These are phyloP conservation scores for Helarctos malayanus DNA, from an alignment of 2,797 vertebrate species.

Conservation along the genomic window DNA sequence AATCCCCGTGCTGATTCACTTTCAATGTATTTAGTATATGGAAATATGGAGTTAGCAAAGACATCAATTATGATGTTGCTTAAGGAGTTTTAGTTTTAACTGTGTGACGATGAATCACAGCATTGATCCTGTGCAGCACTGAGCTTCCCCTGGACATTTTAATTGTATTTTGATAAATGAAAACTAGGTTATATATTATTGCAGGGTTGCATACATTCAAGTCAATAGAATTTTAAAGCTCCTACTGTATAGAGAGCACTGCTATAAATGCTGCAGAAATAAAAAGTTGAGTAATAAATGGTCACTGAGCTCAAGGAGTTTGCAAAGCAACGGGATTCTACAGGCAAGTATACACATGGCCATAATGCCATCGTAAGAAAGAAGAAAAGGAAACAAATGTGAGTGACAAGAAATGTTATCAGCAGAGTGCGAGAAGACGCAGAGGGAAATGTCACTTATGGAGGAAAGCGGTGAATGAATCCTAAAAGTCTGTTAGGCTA, in stretches of 20 bases:
- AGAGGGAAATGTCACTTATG: not conserved
- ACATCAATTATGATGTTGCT: not conserved
- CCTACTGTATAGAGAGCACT: not conserved
- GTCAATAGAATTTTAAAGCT: not conserved
- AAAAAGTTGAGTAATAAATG: not conserved
- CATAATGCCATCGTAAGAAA: not conserved
- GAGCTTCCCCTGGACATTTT: not conserved
- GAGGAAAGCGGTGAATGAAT: not conserved
- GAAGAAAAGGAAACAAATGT: not conserved
- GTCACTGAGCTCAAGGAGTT: not conserved
- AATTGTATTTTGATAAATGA: not conserved
- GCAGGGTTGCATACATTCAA: not conserved
- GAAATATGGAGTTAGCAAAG: not conserved
- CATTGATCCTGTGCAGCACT: not conserved
- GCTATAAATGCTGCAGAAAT: not conserved
- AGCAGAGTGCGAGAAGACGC: not conserved
- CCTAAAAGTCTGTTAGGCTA: not conserved
- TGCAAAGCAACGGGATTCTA: not conserved
- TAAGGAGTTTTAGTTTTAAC: not conserved
- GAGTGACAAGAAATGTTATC: not conserved
- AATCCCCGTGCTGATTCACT: not conserved
- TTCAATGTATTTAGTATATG: not conserved
- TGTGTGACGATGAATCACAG: not conserved
- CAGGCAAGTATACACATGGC: not conserved
- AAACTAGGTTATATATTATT: not conserved